Evolutionary conservation across 2,888 invertebrate genomes (phyloP), one percentile per base, ranked within the genome.

Genomic region (Calameuta pallipes): DNA sequence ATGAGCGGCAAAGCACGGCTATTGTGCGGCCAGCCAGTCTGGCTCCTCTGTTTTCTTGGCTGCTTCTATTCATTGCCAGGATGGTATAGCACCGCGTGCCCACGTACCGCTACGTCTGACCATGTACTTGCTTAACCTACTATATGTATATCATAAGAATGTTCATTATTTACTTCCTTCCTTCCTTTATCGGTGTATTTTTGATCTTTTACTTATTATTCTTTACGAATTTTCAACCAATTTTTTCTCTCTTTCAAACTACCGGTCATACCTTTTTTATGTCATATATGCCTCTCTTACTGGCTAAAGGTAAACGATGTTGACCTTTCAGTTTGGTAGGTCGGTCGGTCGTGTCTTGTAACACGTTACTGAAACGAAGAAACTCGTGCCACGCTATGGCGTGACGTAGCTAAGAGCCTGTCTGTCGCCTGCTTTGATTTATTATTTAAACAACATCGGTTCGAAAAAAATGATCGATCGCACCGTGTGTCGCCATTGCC

Each of bases 1-100:
- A 90, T 89, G 89, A 90, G 87, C 88, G 86, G 85, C 87, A 83
- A 81, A 87, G 85, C 87, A 84, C 84, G 86, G 88, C 88, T 87
- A 89, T 89, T 89, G 89, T 89, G 84, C 84, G 77, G 79, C 79
- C 76, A 80, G 79, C 78, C 80, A 77, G 78, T 80, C 78, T 75
- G 81, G 56, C 80, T 83, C 82, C 80, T 82, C 84, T 78, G 78
- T 78, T 78, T 78, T 78, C 78, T 75, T 75, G 78, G 75, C 73
- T 78, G 68, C 78, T 76, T 75, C 71, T 71, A 71, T 71, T 71
- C 71, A 34, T 71, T 71, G 33, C 71, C 15, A 31, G 71, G 33
- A 34, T 34, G 71, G 34, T 15, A 71, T 15, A 71, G 71, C 71
- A 34, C 71, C 56, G 23, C 23, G 71, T 30, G 71, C 71, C 71